Percentiles rank a stretch among this genome's conserved stretches.
Conservation (phyloP, 2,888 invertebrate genomes). For the Imbricaverruca yamaguchii region DNA sequence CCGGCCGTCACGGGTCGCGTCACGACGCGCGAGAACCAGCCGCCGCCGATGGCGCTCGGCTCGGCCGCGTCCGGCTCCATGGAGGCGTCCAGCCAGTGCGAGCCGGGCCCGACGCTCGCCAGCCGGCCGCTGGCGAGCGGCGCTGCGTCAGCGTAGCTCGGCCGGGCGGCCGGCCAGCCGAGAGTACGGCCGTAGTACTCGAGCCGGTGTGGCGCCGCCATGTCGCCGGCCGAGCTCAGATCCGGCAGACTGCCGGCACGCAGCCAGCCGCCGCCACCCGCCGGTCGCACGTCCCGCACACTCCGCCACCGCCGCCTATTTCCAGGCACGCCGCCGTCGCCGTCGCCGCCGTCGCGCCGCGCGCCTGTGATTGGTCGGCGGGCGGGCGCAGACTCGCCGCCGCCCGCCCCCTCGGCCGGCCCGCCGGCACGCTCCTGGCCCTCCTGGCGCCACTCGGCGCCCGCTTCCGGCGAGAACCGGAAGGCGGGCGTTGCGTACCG, state of each 20-base stretch:
- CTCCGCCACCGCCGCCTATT: constrained; percentile 4
- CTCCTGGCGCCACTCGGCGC: not conserved
- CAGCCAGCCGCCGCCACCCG: not conserved
- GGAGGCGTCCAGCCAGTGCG: not conserved
- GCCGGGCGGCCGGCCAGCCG: not conserved
- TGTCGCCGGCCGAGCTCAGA: not conserved
- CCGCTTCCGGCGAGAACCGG: not conserved
- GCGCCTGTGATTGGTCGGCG: not conserved
- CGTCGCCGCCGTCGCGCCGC: no score
- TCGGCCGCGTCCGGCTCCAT: constrained; percentile 8
- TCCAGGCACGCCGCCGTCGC: not conserved
- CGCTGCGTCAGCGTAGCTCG: not conserved
- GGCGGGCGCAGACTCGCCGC: not conserved
- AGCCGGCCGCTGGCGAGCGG: not conserved
- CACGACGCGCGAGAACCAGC: not conserved
- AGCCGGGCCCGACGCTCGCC: not conserved
- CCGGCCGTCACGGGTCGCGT: no score
- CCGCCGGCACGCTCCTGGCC: not conserved
- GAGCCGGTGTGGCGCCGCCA: not conserved
- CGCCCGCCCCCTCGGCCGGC: constrained; percentile 3
- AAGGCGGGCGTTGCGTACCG: no score
- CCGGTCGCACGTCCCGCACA: not conserved
- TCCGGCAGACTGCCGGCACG: not conserved
- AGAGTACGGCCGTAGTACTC: not conserved
- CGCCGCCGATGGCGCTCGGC: not conserved